Percentiles rank a stretch among this genome's conserved stretches.
Evolutionary conservation across 2,888 invertebrate species (phyloP).

Genomic region (Barypeithes pellucidus): DNA sequence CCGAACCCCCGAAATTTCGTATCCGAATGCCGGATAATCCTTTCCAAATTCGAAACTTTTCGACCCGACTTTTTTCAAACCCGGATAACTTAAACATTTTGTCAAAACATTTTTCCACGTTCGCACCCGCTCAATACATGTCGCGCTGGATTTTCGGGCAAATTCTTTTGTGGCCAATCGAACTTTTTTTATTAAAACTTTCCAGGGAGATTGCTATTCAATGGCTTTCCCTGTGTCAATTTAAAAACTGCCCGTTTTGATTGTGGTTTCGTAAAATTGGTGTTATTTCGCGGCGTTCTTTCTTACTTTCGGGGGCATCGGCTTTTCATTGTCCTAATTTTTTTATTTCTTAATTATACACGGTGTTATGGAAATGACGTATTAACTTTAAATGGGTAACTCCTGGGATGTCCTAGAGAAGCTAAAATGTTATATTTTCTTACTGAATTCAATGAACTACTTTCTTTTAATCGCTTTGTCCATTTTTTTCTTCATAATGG

Average conservation of each 20-base stretch:
- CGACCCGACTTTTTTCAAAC: conserved; percentile 11
- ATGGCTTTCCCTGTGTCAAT: conserved; percentile 3
- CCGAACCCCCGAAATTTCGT: background rate
- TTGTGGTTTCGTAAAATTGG: background rate
- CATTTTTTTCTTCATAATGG: no score
- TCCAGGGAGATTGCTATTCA: conserved; percentile 9
- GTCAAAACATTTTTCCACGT: conserved; percentile 19
- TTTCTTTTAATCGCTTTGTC: no score
- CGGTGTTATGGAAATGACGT: no score
- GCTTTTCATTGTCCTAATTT: no score
- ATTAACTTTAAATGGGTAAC: no score
- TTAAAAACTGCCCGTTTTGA: background rate
- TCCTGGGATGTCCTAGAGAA: no score
- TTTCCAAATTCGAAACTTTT: background rate
- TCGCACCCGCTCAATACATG: conserved; percentile 17
- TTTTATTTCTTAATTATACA: no score
- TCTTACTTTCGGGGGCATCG: no score
- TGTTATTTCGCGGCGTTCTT: background rate
- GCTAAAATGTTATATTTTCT: no score
- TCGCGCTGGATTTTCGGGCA: background rate
- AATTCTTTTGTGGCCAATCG: conserved; percentile 17
- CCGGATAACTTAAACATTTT: conserved; percentile 14
- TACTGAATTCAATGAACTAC: no score
- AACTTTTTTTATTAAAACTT: conserved; percentile 40
- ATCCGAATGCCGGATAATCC: background rate